phyloP scores from a whole-genome alignment of 2,113 vertebrate genomes.

The Apeltes quadracus region DNA sequence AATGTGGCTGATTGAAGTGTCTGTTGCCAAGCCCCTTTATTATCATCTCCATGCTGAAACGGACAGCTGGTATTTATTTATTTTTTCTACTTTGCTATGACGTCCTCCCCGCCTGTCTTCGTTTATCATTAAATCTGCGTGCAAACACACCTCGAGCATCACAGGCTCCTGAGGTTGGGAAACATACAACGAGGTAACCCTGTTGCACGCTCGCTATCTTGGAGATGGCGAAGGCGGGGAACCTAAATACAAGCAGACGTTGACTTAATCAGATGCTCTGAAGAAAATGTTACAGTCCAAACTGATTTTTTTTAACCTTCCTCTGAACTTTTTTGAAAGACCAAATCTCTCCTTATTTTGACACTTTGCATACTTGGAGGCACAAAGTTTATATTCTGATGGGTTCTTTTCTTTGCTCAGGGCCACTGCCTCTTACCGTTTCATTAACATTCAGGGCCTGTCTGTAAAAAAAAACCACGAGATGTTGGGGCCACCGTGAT shows the following conservation, averaged over 20 bases:
- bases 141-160: slow-evolving; percentile 42
- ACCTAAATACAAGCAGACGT: slow-evolving; percentile 33
- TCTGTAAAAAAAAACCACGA: slow-evolving; percentile 19
- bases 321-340: slow-evolving; percentile 1
- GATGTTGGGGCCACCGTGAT: slow-evolving; percentile 21
- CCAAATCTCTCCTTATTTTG: slow-evolving; percentile 10
- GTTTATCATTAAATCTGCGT: slow-evolving; percentile 37
- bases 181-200: slow-evolving; percentile 37
- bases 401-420: slow-evolving; percentile 29
- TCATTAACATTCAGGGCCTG: slow-evolving; percentile 53
- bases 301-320: slow-evolving; percentile 16
- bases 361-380: slow-evolving; percentile 41
- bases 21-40: slow-evolving; percentile 37
- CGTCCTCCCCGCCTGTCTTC: slow-evolving; percentile 18
- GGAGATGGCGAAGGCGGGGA: slow-evolving; percentile 5
- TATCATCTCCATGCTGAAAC: slow-evolving; percentile 49
- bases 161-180: neutral
- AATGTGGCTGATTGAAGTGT: slow-evolving; percentile 44
- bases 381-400: slow-evolving; percentile 20
- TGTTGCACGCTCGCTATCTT: neutral
- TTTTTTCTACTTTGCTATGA: slow-evolving; percentile 35
- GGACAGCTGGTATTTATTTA: slow-evolving; percentile 65
- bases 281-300: slow-evolving; percentile 29
- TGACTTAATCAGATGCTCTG: slow-evolving; percentile 42
- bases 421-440: slow-evolving; percentile 35